Evolutionary conservation across 2,888 invertebrate species (phyloP).

Genomic region (Agrochola macilenta): DNA sequence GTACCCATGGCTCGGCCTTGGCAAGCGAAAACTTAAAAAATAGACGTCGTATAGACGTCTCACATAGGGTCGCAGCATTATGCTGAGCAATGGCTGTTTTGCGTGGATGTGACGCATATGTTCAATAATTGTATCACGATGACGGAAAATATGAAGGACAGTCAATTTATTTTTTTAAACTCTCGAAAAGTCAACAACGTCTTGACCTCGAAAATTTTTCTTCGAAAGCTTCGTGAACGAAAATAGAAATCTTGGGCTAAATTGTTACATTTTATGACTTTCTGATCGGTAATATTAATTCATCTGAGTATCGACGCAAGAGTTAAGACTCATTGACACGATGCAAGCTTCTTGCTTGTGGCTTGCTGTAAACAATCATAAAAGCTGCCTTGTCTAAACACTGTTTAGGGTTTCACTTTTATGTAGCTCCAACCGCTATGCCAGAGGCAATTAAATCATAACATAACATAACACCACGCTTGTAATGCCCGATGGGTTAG

Average conservation of each 20-base stretch:
- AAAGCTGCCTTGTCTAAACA: not conserved
- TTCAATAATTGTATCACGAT: not conserved
- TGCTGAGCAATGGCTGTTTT: no score
- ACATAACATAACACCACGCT: no score
- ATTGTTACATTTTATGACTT: not conserved
- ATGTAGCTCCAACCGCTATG: no score
- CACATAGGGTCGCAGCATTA: no score
- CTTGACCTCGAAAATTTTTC: not conserved
- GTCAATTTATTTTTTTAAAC: conserved; percentile 9
- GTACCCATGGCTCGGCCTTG: no score
- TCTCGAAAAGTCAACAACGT: conserved; percentile 2
- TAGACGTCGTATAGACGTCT: no score
- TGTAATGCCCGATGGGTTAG: no score
- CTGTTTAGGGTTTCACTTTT: no score
- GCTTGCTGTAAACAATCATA: not conserved
- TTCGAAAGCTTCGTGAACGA: not conserved
- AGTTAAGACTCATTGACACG: not conserved
- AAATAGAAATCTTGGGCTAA: conserved; percentile 12
- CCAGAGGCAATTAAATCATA: not conserved
- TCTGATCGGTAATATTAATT: not conserved
- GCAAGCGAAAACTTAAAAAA: no score
- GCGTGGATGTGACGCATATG: no score
- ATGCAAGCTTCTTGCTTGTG: not conserved
- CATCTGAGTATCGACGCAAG: not conserved
- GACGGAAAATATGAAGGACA: conserved; percentile 4